phyloP scores from a whole-genome alignment of 2,113 vertebrate genomes.

The Sebastes schlegelii region DNA sequence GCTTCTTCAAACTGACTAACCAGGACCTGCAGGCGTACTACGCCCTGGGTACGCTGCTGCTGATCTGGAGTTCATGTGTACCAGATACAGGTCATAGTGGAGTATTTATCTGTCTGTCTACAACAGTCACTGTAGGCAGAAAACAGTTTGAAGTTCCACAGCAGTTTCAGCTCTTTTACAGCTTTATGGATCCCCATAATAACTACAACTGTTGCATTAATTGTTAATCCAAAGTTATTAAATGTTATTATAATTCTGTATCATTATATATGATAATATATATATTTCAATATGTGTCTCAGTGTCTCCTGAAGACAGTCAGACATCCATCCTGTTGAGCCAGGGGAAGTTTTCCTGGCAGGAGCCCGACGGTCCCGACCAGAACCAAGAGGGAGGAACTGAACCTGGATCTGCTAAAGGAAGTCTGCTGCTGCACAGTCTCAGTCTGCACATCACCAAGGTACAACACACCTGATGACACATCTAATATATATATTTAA shows the following conservation, averaged over 20 bases:
- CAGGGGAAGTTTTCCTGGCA: constrained; percentile 90
- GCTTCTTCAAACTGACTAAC: constrained; percentile 89
- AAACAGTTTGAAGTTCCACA: not conserved
- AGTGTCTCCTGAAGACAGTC: constrained; percentile 79
- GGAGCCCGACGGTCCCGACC: constrained; percentile 36
- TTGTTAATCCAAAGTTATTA: not conserved
- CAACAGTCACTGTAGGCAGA: not conserved
- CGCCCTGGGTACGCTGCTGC: constrained; percentile 62
- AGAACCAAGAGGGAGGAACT: constrained; percentile 1
- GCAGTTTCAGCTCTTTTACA: not conserved
- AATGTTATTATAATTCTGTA: not conserved
- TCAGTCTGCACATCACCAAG: constrained; percentile 87
- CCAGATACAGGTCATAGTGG: not conserved
- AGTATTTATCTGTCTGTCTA: not conserved
- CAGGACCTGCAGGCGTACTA: constrained; percentile 90
- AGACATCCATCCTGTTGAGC: constrained; percentile 83
- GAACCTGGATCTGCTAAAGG: constrained; percentile 24
- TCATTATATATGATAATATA: not conserved
- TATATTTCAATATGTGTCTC: not conserved
- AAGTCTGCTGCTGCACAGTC: constrained; percentile 83
- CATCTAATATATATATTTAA: no score
- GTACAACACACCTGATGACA: constrained; percentile 54
- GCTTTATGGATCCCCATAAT: not conserved
- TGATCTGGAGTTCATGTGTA: not conserved
- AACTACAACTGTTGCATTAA: not conserved